Conservation (phyloP, 2,113 vertebrate species). For the Onychorhynchus coronatus region DNA sequence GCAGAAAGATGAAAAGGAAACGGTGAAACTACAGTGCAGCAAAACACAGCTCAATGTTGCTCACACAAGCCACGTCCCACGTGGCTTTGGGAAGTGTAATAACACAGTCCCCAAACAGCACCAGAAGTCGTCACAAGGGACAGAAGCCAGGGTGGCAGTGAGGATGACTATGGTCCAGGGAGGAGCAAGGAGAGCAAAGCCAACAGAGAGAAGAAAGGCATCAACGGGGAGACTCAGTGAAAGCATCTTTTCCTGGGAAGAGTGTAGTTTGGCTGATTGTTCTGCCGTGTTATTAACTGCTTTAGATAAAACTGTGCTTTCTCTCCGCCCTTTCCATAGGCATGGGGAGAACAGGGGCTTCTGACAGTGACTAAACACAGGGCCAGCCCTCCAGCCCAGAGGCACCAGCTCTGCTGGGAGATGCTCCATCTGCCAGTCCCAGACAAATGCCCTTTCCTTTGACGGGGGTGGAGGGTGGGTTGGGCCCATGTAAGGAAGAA, state of each 20-base stretch:
- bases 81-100: background rate
- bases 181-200: background rate
- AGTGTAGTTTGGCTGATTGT: background rate
- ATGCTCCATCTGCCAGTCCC: constrained; percentile 21
- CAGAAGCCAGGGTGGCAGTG: background rate
- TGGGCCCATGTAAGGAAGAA: constrained; percentile 31
- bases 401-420: background rate
- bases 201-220: background rate
- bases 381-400: background rate
- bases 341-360: background rate
- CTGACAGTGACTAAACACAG: background rate
- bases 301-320: background rate
- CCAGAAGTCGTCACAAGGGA: background rate
- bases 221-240: rapidly evolving
- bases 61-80: background rate
- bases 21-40: background rate
- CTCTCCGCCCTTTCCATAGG: background rate
- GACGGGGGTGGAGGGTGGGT: background rate
- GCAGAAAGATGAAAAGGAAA: constrained; percentile 32
- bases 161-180: background rate
- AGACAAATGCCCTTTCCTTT: constrained; percentile 12
- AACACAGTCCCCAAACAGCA: background rate
- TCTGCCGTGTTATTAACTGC: background rate
- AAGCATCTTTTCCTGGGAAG: background rate
- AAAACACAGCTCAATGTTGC: background rate